Evolutionary conservation across 2,113 vertebrate genomes (phyloP).

Genomic region (Perccottus glenii): DNA sequence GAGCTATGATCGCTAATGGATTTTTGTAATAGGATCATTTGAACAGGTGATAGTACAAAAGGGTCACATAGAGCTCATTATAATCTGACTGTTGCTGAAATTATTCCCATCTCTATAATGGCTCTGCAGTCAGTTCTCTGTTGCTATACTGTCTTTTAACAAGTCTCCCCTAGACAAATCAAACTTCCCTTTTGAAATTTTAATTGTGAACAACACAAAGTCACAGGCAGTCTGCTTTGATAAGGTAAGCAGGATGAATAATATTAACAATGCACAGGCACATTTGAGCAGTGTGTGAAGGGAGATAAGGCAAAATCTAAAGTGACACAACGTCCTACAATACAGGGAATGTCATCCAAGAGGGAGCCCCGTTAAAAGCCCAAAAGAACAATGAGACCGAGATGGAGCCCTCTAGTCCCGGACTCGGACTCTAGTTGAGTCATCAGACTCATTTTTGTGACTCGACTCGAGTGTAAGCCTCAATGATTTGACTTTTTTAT

Average conservation of each 20-base stretch:
- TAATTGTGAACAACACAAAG: constrained; percentile 53
- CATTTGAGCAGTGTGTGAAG: constrained; percentile 51
- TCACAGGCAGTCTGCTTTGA: constrained; percentile 32
- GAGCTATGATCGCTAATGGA: constrained; percentile 1
- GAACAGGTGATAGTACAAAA: constrained; percentile 3
- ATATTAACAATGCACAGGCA: constrained; percentile 42
- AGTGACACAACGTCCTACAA: constrained; percentile 33
- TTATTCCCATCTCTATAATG: constrained; percentile 40
- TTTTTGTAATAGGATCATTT: constrained; percentile 7
- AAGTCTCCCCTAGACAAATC: constrained; percentile 29
- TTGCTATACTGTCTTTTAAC: constrained; percentile 39
- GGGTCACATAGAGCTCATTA: constrained; percentile 31
- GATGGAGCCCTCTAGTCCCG: too few relatives aligned
- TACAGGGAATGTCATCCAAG: constrained; percentile 45
- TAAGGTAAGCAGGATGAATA: constrained; percentile 46
- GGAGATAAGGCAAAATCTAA: constrained; percentile 49
- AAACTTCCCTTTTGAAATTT: constrained; percentile 40
- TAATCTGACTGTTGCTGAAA: constrained; percentile 35
- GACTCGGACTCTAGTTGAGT: too few relatives aligned
- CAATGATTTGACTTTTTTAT: too few relatives aligned
- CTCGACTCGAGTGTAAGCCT: too few relatives aligned
- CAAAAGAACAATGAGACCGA: too few relatives aligned
- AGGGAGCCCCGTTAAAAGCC: not conserved
- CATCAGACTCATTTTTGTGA: too few relatives aligned
- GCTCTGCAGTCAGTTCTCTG: constrained; percentile 43